Conservation (phyloP, 2,888 invertebrate species). For the Eucriotettix oculatus region DNA sequence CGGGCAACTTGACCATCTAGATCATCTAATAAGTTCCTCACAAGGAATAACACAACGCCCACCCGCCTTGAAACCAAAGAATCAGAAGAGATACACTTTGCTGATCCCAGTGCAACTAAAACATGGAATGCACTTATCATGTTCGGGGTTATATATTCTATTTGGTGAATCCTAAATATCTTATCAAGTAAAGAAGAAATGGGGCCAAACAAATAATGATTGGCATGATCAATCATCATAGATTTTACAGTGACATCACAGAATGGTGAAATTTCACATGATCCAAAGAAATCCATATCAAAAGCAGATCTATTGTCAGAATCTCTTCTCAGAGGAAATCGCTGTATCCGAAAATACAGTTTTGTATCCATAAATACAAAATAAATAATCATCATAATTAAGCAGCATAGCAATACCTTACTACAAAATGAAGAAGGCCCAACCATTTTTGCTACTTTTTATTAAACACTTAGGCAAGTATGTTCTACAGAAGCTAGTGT, state of each 20-base stretch:
- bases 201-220: conserved; percentile 69
- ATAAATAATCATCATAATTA: conserved; percentile 36
- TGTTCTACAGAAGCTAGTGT: too few species aligned
- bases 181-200: conserved; percentile 56
- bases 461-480: neutral
- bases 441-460: conserved; percentile 7
- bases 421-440: conserved; percentile 12
- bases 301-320: conserved; percentile 17
- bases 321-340: conserved; percentile 43
- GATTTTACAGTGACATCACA: conserved; percentile 73
- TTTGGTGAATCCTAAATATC: conserved; percentile 42
- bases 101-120: conserved; percentile 54
- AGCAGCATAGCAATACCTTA: conserved; percentile 7
- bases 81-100: conserved; percentile 56
- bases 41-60: conserved; percentile 60
- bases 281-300: conserved; percentile 9
- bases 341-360: conserved; percentile 50
- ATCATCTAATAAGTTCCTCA: conserved; percentile 70
- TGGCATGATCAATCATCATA: conserved; percentile 64
- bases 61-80: conserved; percentile 51
- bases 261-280: conserved; percentile 44
- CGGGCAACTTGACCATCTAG: conserved; percentile 77
- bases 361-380: conserved; percentile 58
- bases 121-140: conserved; percentile 70
- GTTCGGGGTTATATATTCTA: conserved; percentile 55